Percentiles rank a stretch among this genome's conserved stretches.
Conservation (phyloP, 2,113 vertebrate genomes). For the Alosa alosa region DNA sequence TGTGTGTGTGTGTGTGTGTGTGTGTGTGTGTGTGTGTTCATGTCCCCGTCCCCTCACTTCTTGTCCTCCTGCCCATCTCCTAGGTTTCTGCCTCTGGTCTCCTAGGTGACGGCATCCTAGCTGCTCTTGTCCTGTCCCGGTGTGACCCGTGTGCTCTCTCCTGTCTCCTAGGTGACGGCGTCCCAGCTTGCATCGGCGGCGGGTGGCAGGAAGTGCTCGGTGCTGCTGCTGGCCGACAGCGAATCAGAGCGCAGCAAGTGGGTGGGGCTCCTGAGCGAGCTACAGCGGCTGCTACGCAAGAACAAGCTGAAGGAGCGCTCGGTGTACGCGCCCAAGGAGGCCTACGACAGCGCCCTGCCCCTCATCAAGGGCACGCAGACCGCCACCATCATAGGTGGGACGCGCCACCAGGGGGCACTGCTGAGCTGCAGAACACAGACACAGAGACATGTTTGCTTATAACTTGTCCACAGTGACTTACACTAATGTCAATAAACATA, state of each 20-base stretch:
- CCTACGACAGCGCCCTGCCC: slow-evolving; percentile 94
- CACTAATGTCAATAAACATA: no score
- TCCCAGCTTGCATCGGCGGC: slow-evolving; percentile 84
- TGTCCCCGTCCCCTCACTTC: background rate
- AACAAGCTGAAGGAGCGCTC: slow-evolving; percentile 98
- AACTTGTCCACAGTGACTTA: no score
- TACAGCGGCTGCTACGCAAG: slow-evolving; percentile 95
- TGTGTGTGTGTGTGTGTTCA: background rate
- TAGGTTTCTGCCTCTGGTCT: background rate
- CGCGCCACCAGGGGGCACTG: background rate
- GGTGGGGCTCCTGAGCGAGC: slow-evolving; percentile 91
- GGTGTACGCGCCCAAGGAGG: slow-evolving; percentile 95
- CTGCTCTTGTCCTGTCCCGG: background rate
- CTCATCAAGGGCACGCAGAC: slow-evolving; percentile 98
- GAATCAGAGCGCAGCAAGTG: slow-evolving; percentile 95
- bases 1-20: background rate
- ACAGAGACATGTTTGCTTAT: background rate
- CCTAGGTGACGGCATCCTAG: background rate
- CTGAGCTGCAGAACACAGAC: background rate
- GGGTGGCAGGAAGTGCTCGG: slow-evolving; percentile 87
- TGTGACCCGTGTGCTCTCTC: background rate
- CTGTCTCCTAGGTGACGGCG: background rate
- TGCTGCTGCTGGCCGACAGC: slow-evolving; percentile 91
- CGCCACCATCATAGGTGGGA: slow-evolving; percentile 86
- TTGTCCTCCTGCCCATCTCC: background rate